Evolutionary conservation across 1,140 invertebrate genomes (phyloP), one percentile per base, ranked within the genome.

Genomic region (Linepithema humile): DNA sequence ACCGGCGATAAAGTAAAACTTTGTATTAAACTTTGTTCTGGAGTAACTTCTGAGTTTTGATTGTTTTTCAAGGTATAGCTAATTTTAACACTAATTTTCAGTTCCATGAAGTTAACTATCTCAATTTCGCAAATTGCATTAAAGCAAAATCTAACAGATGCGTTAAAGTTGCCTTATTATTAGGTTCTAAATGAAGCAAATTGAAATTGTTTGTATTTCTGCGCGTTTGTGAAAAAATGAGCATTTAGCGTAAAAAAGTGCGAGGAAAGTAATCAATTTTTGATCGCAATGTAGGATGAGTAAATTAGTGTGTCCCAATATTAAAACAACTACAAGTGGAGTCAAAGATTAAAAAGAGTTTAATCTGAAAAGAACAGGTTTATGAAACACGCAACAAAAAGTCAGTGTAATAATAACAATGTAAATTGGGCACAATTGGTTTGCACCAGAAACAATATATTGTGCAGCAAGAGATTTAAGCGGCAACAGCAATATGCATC

Each of bases 391-490:
- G 26, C 15, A 62, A 48, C 12, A n/a, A 17, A 29, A 15, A 32
- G 12, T 45, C 29, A 4, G 29, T 40, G 9, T 35, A 50, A 35
- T 45, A 3, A n/a, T 2, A 50, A n/a, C 20, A 50, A 38, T 53
- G 20, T 48, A 38, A 67, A 77, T 65, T 65, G 7, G 15, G 65
- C 15, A 32, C n/a, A 23, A 67, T 77, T 75, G 29, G 3, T 65
- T 67, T 38, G 53, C 3, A 53, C 29, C 12, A 65, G 50, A 59
- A 77, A 50, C 5, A 48, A 32, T 29, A 4, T 15, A 29, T 6
- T 32, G 2, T 38, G 17, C 17, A 15, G 32, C 35, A 29, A 53
- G 32, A 29, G 23, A 69, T 32, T 80, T 53, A 55, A 17, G n/a
- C 17, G 17, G 4, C 12, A 32, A 29, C 15, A 69, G 6, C n/a